Percentiles rank a stretch among this genome's conserved stretches.
These are phyloP conservation scores for Pipa parva DNA, from an alignment of 2,113 vertebrate species.

Conservation along the genomic window DNA sequence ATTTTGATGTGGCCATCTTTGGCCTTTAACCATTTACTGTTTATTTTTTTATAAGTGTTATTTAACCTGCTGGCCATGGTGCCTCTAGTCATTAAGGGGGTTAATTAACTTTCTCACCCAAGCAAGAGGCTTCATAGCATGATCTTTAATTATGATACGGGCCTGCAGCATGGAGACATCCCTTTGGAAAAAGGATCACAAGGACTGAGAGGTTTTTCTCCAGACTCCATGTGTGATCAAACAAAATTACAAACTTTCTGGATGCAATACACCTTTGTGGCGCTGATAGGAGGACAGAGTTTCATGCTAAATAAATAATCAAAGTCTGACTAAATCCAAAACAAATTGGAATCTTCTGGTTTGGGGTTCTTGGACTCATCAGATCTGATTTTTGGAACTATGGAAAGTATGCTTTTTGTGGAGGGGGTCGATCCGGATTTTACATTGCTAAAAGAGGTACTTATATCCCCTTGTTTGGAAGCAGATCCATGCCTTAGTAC, in stretches of 20 bases:
- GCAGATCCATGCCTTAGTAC: background rate
- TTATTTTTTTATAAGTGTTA: background rate
- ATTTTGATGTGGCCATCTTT: background rate
- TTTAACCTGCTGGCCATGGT: background rate
- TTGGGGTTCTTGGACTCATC: background rate
- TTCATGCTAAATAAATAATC: background rate
- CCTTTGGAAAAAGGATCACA: background rate
- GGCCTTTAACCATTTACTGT: background rate
- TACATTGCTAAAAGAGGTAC: slow-evolving; percentile 46
- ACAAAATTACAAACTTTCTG: background rate
- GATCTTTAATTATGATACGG: background rate
- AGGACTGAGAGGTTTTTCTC: background rate
- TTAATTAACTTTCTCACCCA: background rate
- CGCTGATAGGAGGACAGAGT: background rate
- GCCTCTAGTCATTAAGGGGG: too few relatives aligned
- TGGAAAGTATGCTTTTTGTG: slow-evolving; percentile 46
- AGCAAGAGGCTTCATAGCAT: background rate
- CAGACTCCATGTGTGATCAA: background rate
- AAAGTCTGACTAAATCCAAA: background rate
- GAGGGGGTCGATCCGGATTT: slow-evolving; percentile 42
- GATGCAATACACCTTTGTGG: background rate
- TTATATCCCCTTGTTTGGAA: slow-evolving; percentile 46
- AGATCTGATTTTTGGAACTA: background rate
- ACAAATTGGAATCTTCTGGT: background rate
- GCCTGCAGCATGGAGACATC: background rate